Base-by-base conservation (phyloP, 2,888 invertebrate genomes). In the Lepidonotus clava region DNA sequence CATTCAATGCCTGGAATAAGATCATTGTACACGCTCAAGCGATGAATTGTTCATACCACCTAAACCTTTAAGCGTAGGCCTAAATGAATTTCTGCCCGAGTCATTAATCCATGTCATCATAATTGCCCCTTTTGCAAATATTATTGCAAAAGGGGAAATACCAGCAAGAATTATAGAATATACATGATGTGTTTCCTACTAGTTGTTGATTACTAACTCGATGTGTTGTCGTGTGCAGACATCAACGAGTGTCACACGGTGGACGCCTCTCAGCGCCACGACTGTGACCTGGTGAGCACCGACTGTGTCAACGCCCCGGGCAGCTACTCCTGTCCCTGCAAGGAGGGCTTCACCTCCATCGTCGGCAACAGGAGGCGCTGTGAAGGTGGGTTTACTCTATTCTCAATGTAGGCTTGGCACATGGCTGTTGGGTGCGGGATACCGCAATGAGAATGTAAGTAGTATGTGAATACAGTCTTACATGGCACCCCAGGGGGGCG, bases 181-280 rank as follows among this genome's bases (percentile, higher is more conserved):
- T 46, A 46, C 46, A 46, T 46, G 46, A 46, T 46, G 46, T 46
- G 18, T 18, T 46, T 11, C n/a, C n/a, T n/a, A n/a, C n/a, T n/a
- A n/a, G n/a, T n/a, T 46, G 46, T 46, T 8, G 18, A 46, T 11
- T 46, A 46, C 46, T 46, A 46, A 46, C 46, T 18, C 8, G 18
- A 11, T 46, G 18, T 76, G n/a, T 76, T 76, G 11, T 76, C 5
- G 18, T 28, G 8, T 76, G 21, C n/a, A 83, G 85, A 85, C 36
- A 11, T 66, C n/a, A 40, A 85, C 34, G 85, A 85, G 38, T 85
- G 85, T n/a, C 11, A n/a, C 83, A 83, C 83, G 21, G 21, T 21
- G 38, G 34, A 41, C 24, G n/a, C 14, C 4, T 11, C 2, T 21
- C 18, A 6, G 4, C 21, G 36, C 5, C 85, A 85, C 36, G 14